These are phyloP conservation scores for Polyploca ridens DNA, from an alignment of 2,888 invertebrate species.

Conservation along the genomic window DNA sequence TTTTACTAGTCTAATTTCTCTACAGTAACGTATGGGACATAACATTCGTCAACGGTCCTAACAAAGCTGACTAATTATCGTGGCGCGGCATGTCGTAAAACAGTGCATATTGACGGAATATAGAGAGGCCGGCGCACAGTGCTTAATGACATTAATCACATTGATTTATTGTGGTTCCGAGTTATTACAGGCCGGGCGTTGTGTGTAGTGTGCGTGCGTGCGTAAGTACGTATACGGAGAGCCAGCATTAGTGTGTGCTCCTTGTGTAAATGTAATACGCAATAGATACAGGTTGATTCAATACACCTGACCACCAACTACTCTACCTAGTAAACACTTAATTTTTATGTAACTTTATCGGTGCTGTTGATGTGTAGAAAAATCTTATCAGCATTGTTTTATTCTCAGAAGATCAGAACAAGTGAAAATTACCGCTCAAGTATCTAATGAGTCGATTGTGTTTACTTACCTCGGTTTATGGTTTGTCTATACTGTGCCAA, in stretches of 20 bases:
- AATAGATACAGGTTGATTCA: constrained; percentile 66
- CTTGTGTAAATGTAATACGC: constrained; percentile 77
- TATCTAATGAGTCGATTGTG: too few species aligned
- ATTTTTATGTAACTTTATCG: too few species aligned
- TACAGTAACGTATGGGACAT: constrained; percentile 52
- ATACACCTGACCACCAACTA: constrained; percentile 44
- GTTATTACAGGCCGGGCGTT: constrained; percentile 82
- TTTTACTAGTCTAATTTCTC: constrained; percentile 63
- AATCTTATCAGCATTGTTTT: too few species aligned
- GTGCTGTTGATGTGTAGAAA: too few species aligned
- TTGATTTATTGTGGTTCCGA: constrained; percentile 85
- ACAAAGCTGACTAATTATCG: constrained; percentile 85
- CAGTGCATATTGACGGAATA: constrained; percentile 85
- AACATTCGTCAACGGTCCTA: constrained; percentile 76
- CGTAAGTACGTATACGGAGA: constrained; percentile 44
- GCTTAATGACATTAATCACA: constrained; percentile 85
- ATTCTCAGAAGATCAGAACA: too few species aligned
- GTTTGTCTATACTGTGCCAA: background rate
- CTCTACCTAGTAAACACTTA: too few species aligned
- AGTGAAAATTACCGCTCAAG: too few species aligned
- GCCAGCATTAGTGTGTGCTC: constrained; percentile 55
- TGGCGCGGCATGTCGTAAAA: constrained; percentile 83
- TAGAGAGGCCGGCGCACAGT: constrained; percentile 84
- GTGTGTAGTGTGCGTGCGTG: constrained; percentile 64
- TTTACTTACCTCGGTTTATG: too few species aligned